A percentile compares a stretch with the other conserved stretches of the same genome.
Evolutionary conservation across 2,113 vertebrate genomes (phyloP).

Genomic region (Corythoichthys haematopterus): DNA sequence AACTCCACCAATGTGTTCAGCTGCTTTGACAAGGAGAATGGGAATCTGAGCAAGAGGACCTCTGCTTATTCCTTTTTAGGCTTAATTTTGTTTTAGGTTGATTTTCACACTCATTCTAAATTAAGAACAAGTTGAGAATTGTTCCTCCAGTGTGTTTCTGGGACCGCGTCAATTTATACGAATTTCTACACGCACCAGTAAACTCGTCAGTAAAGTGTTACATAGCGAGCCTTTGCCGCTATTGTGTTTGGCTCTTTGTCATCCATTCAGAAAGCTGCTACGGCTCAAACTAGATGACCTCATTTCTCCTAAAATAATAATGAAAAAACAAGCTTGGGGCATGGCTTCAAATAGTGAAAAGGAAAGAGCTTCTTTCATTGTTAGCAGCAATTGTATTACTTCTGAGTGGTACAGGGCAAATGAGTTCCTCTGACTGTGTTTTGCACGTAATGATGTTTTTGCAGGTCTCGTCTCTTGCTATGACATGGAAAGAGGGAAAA

Average conservation of each 20-base stretch:
- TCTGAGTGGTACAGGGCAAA: conserved; percentile 5
- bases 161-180: too few species aligned
- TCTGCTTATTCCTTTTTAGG: too few species aligned
- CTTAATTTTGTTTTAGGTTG: too few species aligned
- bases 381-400: conserved; percentile 21
- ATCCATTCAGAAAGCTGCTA: conserved; percentile 47
- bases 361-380: conserved; percentile 46
- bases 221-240: conserved; percentile 4
- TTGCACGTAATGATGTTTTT: not conserved
- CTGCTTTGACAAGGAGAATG: too few species aligned
- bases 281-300: conserved; percentile 43
- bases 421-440: conserved; percentile 2
- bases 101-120: too few species aligned
- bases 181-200: conserved; percentile 13
- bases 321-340: conserved; percentile 21
- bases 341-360: conserved; percentile 31
- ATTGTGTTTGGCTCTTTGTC: conserved; percentile 24
- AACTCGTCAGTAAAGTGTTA: conserved; percentile 4
- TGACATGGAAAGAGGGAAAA: too few species aligned
- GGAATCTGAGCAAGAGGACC: too few species aligned
- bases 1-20: too few species aligned
- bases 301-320: conserved; percentile 37
- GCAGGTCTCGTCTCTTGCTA: not conserved
- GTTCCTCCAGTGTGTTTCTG: not conserved
- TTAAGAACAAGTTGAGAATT: not conserved